phyloP scores from a whole-genome alignment of 2,113 vertebrate species.

The Nycticebus coucang region DNA sequence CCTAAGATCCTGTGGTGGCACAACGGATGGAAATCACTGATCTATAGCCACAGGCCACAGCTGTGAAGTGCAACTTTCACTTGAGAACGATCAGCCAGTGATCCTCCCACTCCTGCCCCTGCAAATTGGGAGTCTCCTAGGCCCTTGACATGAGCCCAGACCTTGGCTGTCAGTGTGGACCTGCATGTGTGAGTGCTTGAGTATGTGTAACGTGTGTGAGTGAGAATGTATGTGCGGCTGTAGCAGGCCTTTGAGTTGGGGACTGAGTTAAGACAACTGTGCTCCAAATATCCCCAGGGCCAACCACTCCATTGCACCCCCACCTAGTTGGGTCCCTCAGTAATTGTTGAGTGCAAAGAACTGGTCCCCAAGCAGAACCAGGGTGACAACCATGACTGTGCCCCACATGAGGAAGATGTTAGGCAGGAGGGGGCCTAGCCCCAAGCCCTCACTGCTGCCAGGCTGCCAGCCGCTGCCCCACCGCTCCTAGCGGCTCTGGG shows the following conservation, averaged over 20 bases:
- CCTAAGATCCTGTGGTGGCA: no score
- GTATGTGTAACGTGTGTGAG: neutral
- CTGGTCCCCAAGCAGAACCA: neutral
- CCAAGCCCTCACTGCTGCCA: no score
- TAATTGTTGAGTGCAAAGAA: neutral
- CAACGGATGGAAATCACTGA: no score
- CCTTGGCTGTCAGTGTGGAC: neutral
- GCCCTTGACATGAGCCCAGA: neutral
- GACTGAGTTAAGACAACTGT: neutral
- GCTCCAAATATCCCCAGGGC: neutral
- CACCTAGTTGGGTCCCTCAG: neutral
- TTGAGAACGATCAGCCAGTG: neutral
- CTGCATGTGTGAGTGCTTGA: neutral
- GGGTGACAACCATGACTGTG: accelerated
- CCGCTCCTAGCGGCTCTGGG: neutral
- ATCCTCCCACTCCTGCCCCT: no score
- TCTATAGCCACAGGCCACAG: neutral
- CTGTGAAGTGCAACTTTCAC: neutral
- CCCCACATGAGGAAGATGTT: neutral
- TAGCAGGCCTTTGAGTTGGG: neutral
- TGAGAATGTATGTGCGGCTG: no score
- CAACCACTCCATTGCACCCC: neutral
- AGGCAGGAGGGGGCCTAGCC: neutral
- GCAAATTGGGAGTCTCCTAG: neutral
- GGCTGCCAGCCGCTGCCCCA: no score